A percentile compares a stretch with the other conserved stretches of the same genome.
Evolutionary conservation across 2,797 vertebrate species (phyloP).

Genomic region (Syngnathus acus): DNA sequence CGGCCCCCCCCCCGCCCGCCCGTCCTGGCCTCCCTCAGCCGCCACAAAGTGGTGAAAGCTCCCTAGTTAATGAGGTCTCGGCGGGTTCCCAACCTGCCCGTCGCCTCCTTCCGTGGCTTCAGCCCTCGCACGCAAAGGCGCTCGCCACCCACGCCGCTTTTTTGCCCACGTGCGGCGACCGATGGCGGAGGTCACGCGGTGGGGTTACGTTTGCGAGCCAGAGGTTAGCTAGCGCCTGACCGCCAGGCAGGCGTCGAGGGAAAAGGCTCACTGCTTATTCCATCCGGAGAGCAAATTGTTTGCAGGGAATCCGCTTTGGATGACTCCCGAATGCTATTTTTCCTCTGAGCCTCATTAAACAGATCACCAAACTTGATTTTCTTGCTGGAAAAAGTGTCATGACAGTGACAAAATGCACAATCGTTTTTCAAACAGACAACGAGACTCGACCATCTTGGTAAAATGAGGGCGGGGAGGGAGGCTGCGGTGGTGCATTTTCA

Average conservation of each 20-base stretch:
- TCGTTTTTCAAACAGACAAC: conserved; percentile 20
- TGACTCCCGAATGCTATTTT: not conserved
- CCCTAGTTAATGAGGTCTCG: conserved; percentile 78
- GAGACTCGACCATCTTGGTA: not conserved
- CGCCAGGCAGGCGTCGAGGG: conserved; percentile 31
- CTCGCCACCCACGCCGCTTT: conserved; percentile 28
- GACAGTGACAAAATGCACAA: conserved; percentile 37
- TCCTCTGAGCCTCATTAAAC: not conserved
- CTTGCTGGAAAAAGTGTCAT: conserved; percentile 7
- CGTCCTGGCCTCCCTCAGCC: not conserved
- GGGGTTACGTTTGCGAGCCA: conserved; percentile 33
- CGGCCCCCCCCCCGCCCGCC: not conserved
- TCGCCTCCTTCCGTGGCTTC: conserved; percentile 27
- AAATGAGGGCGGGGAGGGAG: no score
- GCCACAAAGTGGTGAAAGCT: conserved; percentile 50
- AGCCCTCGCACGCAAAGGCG: conserved; percentile 12
- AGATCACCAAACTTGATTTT: not conserved
- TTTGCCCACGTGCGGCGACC: conserved; percentile 28
- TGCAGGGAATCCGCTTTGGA: not conserved
- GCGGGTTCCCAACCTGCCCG: conserved; percentile 57
- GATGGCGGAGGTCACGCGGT: conserved; percentile 21
- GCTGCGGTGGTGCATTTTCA: not conserved
- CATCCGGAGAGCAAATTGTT: conserved; percentile 3
- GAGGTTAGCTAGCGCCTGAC: conserved; percentile 17
- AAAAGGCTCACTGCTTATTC: conserved; percentile 22